phyloP scores from a whole-genome alignment of 2,797 vertebrate species.

The Ciconia nigra region DNA sequence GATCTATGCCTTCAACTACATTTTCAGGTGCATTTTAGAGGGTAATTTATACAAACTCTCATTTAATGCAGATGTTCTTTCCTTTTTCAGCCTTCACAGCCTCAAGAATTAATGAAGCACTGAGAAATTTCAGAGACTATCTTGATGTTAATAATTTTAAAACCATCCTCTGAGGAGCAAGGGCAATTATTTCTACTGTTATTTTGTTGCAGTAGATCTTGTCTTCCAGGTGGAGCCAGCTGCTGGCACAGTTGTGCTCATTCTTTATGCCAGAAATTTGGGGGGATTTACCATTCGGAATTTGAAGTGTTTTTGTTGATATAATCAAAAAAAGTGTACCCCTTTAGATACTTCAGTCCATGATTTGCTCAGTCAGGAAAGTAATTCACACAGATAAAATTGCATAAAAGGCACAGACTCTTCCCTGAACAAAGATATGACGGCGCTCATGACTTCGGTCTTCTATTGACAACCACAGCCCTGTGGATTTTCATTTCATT shows the following conservation, averaged over 20 bases:
- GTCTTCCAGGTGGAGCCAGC: not conserved
- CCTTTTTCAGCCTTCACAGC: conserved; percentile 56
- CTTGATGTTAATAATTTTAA: conserved; percentile 52
- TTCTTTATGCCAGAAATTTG: not conserved
- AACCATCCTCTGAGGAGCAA: conserved; percentile 11
- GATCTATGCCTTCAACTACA: conserved; percentile 42
- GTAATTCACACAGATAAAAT: not conserved
- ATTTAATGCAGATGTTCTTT: conserved; percentile 61
- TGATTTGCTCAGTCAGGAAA: not conserved
- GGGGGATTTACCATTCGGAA: not conserved
- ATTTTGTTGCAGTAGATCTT: not conserved
- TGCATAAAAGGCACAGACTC: not conserved
- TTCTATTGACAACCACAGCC: not conserved
- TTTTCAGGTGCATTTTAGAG: conserved; percentile 65
- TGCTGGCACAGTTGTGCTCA: not conserved
- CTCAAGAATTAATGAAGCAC: conserved; percentile 54
- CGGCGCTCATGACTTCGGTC: not conserved
- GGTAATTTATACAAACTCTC: conserved; percentile 60
- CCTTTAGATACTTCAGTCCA: not conserved
- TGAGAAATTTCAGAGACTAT: conserved; percentile 38
- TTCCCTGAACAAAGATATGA: not conserved
- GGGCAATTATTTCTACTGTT: not conserved
- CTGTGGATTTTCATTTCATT: not conserved
- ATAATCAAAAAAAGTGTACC: not conserved
- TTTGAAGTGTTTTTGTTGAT: not conserved